A percentile compares a stretch with the other conserved stretches of the same genome.
Conservation (phyloP, 1,140 invertebrate species). For the Calliopsis andreniformis region DNA sequence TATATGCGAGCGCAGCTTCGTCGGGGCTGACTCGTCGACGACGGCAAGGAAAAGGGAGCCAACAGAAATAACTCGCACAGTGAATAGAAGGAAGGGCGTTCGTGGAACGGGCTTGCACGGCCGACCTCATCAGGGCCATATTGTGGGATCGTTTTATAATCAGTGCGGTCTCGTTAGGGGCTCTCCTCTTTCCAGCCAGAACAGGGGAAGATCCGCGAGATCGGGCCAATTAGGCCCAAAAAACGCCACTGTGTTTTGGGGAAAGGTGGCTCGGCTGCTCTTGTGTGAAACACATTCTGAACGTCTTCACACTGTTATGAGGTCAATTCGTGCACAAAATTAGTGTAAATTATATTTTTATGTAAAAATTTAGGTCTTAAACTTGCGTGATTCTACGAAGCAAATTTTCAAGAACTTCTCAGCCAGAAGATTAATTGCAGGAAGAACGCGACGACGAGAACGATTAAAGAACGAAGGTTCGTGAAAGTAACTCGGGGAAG, state of each 20-base stretch:
- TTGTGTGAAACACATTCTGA: too few species aligned
- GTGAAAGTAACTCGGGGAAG: neutral
- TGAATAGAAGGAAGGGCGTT: conserved; percentile 16
- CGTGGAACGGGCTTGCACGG: neutral
- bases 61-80: conserved; percentile 48
- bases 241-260: neutral
- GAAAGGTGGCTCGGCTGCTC: too few species aligned
- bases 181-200: neutral
- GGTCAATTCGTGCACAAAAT: too few species aligned
- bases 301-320: too few species aligned
- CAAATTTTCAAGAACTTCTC: too few species aligned
- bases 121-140: conserved; percentile 64
- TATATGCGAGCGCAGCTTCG: conserved; percentile 52
- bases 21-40: conserved; percentile 10
- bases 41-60: conserved; percentile 49
- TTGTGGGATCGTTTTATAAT: conserved; percentile 73
- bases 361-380: too few species aligned
- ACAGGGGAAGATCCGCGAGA: neutral
- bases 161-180: conserved; percentile 48
- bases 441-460: too few species aligned
- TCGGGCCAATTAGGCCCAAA: neutral
- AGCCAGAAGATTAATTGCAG: too few species aligned
- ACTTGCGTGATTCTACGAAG: too few species aligned
- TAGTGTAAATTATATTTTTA: too few species aligned
- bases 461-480: neutral